Evolutionary conservation across 2,797 vertebrate species (phyloP).

Genomic region (Chaetodon trifasciatus): DNA sequence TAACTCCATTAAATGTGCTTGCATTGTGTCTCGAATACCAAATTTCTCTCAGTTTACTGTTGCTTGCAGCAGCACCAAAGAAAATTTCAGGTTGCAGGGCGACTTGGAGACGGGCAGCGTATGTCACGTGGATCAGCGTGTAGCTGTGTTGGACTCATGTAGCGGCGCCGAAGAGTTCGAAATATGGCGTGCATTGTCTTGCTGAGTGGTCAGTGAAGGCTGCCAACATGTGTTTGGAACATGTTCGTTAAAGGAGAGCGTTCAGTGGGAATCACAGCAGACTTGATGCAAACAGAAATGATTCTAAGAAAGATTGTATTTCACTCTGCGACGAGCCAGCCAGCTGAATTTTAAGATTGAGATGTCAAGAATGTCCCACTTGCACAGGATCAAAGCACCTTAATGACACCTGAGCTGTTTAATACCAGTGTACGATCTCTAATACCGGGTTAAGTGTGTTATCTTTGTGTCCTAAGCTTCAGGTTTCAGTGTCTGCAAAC

Average conservation of each 20-base stretch:
- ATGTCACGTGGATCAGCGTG: not conserved
- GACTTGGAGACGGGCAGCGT: too few relatives aligned
- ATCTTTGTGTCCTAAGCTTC: not conserved
- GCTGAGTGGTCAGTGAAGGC: constrained; percentile 7
- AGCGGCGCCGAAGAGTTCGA: not conserved
- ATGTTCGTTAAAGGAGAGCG: constrained; percentile 8
- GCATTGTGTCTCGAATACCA: constrained; percentile 28
- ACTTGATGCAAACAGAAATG: constrained; percentile 1
- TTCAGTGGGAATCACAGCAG: not conserved
- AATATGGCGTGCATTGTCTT: constrained; percentile 8
- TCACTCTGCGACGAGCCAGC: not conserved
- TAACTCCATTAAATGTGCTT: constrained; percentile 31
- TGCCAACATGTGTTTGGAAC: constrained; percentile 7
- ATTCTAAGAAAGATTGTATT: constrained; percentile 4
- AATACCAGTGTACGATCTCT: not conserved
- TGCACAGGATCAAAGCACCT: not conserved
- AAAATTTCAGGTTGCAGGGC: too few relatives aligned
- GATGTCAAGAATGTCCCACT: not conserved
- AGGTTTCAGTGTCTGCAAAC: not conserved
- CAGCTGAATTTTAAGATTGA: not conserved
- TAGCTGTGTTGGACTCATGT: not conserved
- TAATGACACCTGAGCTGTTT: not conserved
- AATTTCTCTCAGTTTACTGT: constrained; percentile 14
- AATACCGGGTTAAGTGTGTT: not conserved
- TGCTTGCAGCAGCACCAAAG: constrained; percentile 11